Base-by-base conservation (phyloP, 2,113 vertebrate species). In the Clarias gariepinus region DNA sequence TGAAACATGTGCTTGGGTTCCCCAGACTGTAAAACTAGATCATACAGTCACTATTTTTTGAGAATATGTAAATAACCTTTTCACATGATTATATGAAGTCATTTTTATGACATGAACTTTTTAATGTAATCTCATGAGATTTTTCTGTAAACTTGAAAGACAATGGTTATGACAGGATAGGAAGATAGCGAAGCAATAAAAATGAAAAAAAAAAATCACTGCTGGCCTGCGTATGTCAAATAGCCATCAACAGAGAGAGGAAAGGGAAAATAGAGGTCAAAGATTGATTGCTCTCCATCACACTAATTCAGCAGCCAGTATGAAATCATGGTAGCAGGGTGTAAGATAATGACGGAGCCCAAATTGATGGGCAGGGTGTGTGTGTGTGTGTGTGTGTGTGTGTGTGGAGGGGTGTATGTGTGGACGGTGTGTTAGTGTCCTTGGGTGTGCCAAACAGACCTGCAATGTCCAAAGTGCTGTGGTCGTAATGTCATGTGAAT, bases 201-300 rank as follows among this genome's bases (percentile, higher is more conserved):
- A 3, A 76, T 2, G 2, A n/a, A n/a, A n/a, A n/a, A n/a, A 15
- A 73, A 21, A 36, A 6, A 41, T 36, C 11, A 28, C 47, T 57
- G 76, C 53, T 78, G 53, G 30, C n/a, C 76, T 18, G 52, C 9
- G 47, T 74, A 10, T 55, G 13, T 57, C 53, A 57, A 47, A 77
- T n/a, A 30, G 7, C 16, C 52, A 57, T 78, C 7, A n/a, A 23
- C 21, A 57, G 61, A 36, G 11, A 81, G 64, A 19, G 58, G 23
- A 28, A 69, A 76, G 61, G 61, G 41, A 69, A 87, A n/a, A 74
- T 74, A 83, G 41, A 66, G 87, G 84, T 89, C 64, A 85, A 58
- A 87, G 73, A 86, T 82, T 52, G 81, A 87, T 85, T 85, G 64
- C 33, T 66, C 64, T 87, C 74, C 68, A 85, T 86, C 55, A 83